Evolutionary conservation across 2,113 vertebrate genomes (phyloP), one percentile per base, ranked within the genome.

Genomic region (Oncorhynchus gorbuscha): DNA sequence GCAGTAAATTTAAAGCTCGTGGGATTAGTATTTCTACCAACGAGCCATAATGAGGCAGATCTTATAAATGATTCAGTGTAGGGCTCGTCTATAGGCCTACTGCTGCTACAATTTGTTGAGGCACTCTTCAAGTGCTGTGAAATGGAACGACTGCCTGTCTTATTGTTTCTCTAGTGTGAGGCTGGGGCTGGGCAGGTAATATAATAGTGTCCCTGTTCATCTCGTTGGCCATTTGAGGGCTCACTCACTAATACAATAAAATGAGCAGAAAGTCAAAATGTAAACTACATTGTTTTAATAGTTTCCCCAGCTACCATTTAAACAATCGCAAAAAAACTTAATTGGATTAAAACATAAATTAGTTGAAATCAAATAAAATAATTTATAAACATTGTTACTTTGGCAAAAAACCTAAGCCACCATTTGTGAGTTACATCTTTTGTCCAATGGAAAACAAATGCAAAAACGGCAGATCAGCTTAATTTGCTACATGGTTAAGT

Each of bases 351-450:
- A 65, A 35, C 65, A 87, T 89, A 71, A 79, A 67, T 76, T 88
- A 89, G 89, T 88, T 93, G 91, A 89, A 83, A 88, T 78, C 78
- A 85, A 83, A 85, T 77, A 80, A 85, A 79, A 75, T 75, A 71
- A 6, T 35, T 7, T 35, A 35, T 2, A 7, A 35, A 72, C 59
- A 68, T 61, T 13, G 16, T 55, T 55, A 55, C 5, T 55, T 18
- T 18, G 51, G 51, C 51, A 55, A 18, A 16, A 16, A 18, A 55
- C 14, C 16, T 55, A 55, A 1, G 16, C 16, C 51, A 55, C 5
- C 13, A 13, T 35, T 5, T 32, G 35, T 35, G 35, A 1, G 35
- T 35, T 35, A 35, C 1, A 35, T 35, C 32, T 35, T 35, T 35
- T 8, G 35, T 7, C 35, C 6, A 35, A 35, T 5, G 6, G 6